Percentiles rank a stretch among this genome's conserved stretches.
These are phyloP conservation scores for Bombyx mori DNA, from an alignment of 1,140 invertebrate genomes.

Conservation along the genomic window DNA sequence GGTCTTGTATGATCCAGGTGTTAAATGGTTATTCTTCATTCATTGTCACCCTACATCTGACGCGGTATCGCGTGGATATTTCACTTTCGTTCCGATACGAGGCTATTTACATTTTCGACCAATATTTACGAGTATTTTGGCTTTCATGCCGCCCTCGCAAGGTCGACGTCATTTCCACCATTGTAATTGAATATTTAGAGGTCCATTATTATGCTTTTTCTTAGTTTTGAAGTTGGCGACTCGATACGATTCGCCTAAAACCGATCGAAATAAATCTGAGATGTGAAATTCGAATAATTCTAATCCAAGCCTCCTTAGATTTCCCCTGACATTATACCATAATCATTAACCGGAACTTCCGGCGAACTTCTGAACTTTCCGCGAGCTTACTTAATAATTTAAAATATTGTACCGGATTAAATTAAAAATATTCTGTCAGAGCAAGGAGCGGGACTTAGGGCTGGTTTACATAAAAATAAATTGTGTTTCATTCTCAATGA, in stretches of 20 bases:
- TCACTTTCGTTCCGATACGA: slow-evolving; percentile 23
- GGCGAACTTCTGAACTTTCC: slow-evolving; percentile 8
- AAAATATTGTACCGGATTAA: slow-evolving; percentile 19
- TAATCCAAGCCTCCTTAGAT: slow-evolving; percentile 23
- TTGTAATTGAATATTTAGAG: too few species aligned
- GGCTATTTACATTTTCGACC: slow-evolving; percentile 16
- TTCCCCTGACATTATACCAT: slow-evolving; percentile 37
- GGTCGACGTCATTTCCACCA: too few species aligned
- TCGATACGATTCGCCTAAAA: not conserved
- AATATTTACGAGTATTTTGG: not conserved
- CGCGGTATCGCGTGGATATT: slow-evolving; percentile 14
- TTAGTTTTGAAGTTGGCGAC: too few species aligned
- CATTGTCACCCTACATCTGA: slow-evolving; percentile 2
- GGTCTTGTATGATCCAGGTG: too few species aligned
- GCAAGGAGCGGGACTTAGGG: too few species aligned
- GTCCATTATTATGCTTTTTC: too few species aligned
- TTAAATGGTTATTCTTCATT: too few species aligned
- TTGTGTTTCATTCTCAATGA: too few species aligned
- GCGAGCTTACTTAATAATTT: slow-evolving; percentile 22
- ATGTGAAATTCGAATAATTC: slow-evolving; percentile 7
- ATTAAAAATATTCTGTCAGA: slow-evolving; percentile 11
- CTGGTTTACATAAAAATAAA: too few species aligned
- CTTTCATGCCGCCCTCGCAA: too few species aligned
- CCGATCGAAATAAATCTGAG: not conserved
- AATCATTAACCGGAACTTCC: slow-evolving; percentile 37